These are phyloP conservation scores for Drosophila aff. DNA, from an alignment of 1,140 invertebrate species.

Conservation along the genomic window DNA sequence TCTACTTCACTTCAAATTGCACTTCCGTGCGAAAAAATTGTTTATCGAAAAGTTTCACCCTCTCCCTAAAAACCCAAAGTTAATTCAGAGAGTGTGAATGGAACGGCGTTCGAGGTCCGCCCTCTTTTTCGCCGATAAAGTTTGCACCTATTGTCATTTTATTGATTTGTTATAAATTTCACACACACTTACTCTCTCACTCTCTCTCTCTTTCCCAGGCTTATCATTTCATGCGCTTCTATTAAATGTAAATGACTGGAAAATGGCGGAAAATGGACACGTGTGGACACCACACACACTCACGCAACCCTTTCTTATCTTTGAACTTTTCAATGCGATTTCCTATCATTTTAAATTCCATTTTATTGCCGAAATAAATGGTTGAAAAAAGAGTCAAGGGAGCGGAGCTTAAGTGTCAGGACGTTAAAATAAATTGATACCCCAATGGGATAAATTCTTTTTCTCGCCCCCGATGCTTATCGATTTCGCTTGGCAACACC, in stretches of 20 bases:
- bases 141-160: constrained; percentile 83
- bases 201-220: constrained; percentile 13
- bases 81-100: constrained; percentile 52
- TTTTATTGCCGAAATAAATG: constrained; percentile 76
- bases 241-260: constrained; percentile 80
- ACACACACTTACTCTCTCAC: constrained; percentile 26
- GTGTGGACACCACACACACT: constrained; percentile 21
- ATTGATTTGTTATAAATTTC: constrained; percentile 83
- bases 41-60: constrained; percentile 76
- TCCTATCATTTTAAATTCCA: constrained; percentile 78
- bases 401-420: constrained; percentile 12
- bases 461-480: constrained; percentile 42
- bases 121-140: constrained; percentile 57
- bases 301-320: constrained; percentile 74
- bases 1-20: constrained; percentile 77
- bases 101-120: constrained; percentile 45
- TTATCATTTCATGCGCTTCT: constrained; percentile 70
- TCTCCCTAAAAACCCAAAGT: not conserved
- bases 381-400: constrained; percentile 1
- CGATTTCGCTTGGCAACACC: constrained; percentile 44
- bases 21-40: constrained; percentile 84
- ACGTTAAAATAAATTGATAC: constrained; percentile 79
- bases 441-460: constrained; percentile 16
- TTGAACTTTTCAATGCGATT: constrained; percentile 71
- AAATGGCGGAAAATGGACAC: constrained; percentile 60